phyloP scores from a whole-genome alignment of 2,797 vertebrate species.

The Poeciliopsis gracilis region DNA sequence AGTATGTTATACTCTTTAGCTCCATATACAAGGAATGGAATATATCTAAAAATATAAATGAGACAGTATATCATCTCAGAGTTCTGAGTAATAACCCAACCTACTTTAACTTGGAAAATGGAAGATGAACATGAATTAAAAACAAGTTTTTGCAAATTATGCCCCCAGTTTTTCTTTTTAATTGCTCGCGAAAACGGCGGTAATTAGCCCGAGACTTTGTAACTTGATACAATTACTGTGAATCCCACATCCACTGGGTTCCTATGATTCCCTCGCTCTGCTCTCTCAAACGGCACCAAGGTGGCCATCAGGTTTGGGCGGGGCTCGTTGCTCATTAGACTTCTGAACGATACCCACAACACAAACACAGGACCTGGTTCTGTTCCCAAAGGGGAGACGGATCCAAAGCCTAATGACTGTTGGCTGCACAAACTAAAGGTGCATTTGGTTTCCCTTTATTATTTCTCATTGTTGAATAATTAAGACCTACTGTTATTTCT shows the following conservation, averaged over 20 bases:
- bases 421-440: conserved; percentile 66
- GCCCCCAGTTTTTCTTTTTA: conserved; percentile 9
- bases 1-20: neutral
- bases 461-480: conserved; percentile 71
- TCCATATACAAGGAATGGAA: neutral
- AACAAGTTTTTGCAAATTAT: neutral
- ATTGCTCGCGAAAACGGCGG: conserved; percentile 17
- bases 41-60: neutral
- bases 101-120: conserved; percentile 10
- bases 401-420: conserved; percentile 48
- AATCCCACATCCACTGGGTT: conserved; percentile 40
- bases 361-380: neutral
- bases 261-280: conserved; percentile 21
- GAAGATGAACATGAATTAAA: neutral
- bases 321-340: conserved; percentile 46
- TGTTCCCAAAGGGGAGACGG: conserved; percentile 34
- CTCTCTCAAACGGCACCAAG: conserved; percentile 19
- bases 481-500: conserved; percentile 69
- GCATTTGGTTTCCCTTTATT: conserved; percentile 57
- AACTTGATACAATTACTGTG: neutral
- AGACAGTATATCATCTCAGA: neutral
- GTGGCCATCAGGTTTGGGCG: conserved; percentile 7
- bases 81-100: conserved; percentile 6
- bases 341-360: conserved; percentile 33
- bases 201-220: conserved; percentile 26